phyloP scores from a whole-genome alignment of 2,113 vertebrate species.

The Apeltes quadracus region DNA sequence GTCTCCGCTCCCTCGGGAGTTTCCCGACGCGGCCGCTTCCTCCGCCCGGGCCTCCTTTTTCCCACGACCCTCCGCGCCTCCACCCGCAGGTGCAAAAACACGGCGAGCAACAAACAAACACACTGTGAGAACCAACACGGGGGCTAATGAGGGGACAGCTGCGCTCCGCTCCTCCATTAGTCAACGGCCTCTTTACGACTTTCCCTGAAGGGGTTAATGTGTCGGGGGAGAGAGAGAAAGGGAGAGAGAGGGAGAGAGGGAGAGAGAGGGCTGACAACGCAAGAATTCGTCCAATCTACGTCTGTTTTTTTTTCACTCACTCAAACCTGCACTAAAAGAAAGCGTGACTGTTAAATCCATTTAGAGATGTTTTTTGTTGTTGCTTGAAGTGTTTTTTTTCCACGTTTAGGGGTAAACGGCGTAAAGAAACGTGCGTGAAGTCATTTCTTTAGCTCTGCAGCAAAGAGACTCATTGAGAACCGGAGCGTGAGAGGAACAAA shows the following conservation, averaged over 20 bases:
- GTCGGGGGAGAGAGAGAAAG: constrained; percentile 20
- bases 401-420: not conserved
- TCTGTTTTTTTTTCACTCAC: constrained; percentile 33
- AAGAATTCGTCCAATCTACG: constrained; percentile 33
- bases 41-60: constrained; percentile 41
- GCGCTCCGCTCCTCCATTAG: constrained; percentile 56
- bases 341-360: not conserved
- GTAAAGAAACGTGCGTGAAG: not conserved
- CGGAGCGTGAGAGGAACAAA: constrained; percentile 13
- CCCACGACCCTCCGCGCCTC: constrained; percentile 61
- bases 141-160: constrained; percentile 71
- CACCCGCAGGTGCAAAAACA: constrained; percentile 72
- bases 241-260: not conserved
- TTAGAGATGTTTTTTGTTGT: not conserved
- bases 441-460: constrained; percentile 15
- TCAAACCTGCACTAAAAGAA: not conserved
- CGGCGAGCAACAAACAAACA: constrained; percentile 66
- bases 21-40: constrained; percentile 14
- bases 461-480: not conserved
- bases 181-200: constrained; percentile 62
- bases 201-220: constrained; percentile 51
- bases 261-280: constrained; percentile 23
- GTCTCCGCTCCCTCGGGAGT: constrained; percentile 20
- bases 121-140: constrained; percentile 65
- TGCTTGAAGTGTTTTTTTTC: not conserved